Conservation (phyloP, 2,888 invertebrate genomes). For the Andrena praecox region DNA sequence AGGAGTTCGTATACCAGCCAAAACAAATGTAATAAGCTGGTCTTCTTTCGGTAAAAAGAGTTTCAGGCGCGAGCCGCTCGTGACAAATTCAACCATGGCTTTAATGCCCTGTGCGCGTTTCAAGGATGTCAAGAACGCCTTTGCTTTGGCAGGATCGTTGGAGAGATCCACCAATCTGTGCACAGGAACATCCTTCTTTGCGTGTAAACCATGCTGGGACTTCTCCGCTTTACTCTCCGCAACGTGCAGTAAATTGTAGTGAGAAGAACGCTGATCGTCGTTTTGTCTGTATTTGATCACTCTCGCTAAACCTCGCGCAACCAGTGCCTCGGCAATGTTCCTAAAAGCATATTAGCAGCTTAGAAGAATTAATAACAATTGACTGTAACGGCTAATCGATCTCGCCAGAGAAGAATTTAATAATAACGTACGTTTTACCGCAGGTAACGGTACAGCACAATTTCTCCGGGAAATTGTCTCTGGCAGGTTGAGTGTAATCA, state of each 20-base stretch:
- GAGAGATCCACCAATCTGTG: slow-evolving; percentile 96
- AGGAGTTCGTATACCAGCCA: slow-evolving; percentile 90
- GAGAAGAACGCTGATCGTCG: slow-evolving; percentile 97
- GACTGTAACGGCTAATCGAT: not conserved
- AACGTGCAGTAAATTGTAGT: slow-evolving; percentile 95
- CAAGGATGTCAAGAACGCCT: slow-evolving; percentile 97
- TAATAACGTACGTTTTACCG: slow-evolving; percentile 89
- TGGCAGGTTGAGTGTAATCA: slow-evolving; percentile 98
- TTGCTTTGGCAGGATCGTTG: slow-evolving; percentile 92
- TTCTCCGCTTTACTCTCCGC: slow-evolving; percentile 98
- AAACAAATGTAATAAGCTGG: slow-evolving; percentile 96
- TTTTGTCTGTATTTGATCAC: slow-evolving; percentile 97
- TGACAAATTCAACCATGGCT: slow-evolving; percentile 98
- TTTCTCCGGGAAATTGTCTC: slow-evolving; percentile 97
- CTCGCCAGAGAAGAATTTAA: not conserved
- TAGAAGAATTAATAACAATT: slow-evolving; percentile 2
- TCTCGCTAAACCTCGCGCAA: slow-evolving; percentile 95
- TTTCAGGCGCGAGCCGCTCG: slow-evolving; percentile 97
- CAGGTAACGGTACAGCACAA: slow-evolving; percentile 96
- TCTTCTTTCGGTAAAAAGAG: slow-evolving; percentile 98
- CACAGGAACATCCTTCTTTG: slow-evolving; percentile 94
- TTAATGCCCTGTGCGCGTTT: slow-evolving; percentile 96
- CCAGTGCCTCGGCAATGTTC: slow-evolving; percentile 97
- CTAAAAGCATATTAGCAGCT: slow-evolving; percentile 84
- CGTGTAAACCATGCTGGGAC: slow-evolving; percentile 92